These are phyloP conservation scores for Podargus strigoides DNA, from an alignment of 2,797 vertebrate genomes.

Conservation along the genomic window DNA sequence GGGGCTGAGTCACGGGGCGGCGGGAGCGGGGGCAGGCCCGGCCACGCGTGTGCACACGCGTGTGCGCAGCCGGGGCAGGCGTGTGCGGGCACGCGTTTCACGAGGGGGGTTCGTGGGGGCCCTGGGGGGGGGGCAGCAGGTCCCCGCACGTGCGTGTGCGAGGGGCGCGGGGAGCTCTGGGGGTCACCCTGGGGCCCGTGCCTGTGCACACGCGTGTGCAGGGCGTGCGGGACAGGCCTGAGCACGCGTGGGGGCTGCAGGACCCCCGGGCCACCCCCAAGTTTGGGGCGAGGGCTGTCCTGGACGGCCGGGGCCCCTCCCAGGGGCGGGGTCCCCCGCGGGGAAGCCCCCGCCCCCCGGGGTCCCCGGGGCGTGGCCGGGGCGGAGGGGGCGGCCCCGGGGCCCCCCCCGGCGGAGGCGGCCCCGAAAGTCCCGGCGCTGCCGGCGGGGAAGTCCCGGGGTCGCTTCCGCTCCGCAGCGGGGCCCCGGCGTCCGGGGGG, in stretches of 20 bases:
- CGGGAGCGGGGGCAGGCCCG: neutral
- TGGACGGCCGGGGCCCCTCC: too few relatives aligned
- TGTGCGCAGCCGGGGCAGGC: neutral
- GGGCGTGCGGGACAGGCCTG: too few relatives aligned
- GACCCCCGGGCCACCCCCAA: neutral
- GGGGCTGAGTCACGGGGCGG: neutral
- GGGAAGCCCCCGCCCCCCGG: slow-evolving; percentile 45
- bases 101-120: neutral
- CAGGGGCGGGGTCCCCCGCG: too few relatives aligned
- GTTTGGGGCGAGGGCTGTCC: too few relatives aligned
- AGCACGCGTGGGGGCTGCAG: too few relatives aligned
- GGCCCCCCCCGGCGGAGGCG: neutral
- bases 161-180: too few relatives aligned
- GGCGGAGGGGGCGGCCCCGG: neutral
- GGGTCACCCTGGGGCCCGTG: too few relatives aligned
- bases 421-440: neutral
- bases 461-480: neutral
- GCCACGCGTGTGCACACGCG: neutral
- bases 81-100: neutral
- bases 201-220: too few relatives aligned
- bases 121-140: too few relatives aligned
- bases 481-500: neutral
- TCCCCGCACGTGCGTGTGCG: too few relatives aligned
- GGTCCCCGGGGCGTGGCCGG: slow-evolving; percentile 13
- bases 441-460: neutral